Base-by-base conservation (phyloP, 2,113 vertebrate genomes). In the Hippopotamus amphibius region DNA sequence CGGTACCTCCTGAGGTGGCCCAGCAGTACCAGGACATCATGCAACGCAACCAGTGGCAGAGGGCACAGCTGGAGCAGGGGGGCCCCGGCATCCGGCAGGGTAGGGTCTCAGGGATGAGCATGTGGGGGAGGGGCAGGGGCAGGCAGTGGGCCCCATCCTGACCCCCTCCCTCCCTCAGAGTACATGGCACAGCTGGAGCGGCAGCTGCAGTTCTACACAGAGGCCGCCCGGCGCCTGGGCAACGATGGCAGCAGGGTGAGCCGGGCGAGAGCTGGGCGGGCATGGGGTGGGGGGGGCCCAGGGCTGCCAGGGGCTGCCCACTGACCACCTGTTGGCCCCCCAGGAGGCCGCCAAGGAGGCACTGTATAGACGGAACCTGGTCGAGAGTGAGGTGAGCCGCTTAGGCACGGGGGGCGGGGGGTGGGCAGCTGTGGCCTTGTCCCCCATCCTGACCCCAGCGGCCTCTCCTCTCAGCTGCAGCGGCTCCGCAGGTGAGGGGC, bases 321-420 rank as follows among this genome's bases (percentile, higher is more conserved):
- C 59, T 33, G 24, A 92, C 55, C 12, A 0, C 57, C 19, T 28
- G 4, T 28, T 68, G 4, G 19, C 65, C 74, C 28, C 30, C 57
- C 96, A 99, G 99, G 99, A 99, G 0, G 99, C 98, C 4, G 99
- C 99, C 11, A 99, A 99, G 97, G 99, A 99, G 76, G 99, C 99
- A 1, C 98, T 99, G 21, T 99, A 99, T 80, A 98, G 99, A 93
- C 66, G 99, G 93, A 99, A 98, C 97, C 98, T 99, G 97, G 99
- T 99, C 19, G 99, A 99, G 96, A 98, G 55, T 1, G 99, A 99
- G 99, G 99, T 99, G 88, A 97, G 97, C 15, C 1, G 11, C 28
- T 8, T 3, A 2, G 43, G 50, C 5, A 11, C 17, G 6, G 21
- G 48, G n/a, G 15, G 5, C 0, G 3, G n/a, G 17, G 13, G 14